Percentiles rank a stretch among this genome's conserved stretches.
phyloP scores from a whole-genome alignment of 2,797 vertebrate genomes.

The Trachops cirrhosus region DNA sequence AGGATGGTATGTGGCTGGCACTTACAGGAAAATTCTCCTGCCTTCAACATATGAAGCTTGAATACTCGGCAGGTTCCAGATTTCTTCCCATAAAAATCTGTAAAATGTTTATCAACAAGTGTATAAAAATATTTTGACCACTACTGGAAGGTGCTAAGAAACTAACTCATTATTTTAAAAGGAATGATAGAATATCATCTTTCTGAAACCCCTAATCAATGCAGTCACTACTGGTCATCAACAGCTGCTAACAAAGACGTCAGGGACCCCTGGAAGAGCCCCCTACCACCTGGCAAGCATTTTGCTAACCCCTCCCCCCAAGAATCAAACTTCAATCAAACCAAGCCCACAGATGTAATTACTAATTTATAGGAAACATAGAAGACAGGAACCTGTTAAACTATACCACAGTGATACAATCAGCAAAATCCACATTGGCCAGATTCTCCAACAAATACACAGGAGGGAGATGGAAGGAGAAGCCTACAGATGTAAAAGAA shows the following conservation, averaged over 20 bases:
- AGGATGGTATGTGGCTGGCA: background rate
- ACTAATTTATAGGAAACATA: background rate
- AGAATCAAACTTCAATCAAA: background rate
- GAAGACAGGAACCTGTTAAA: background rate
- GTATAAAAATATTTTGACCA: background rate
- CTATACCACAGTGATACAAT: background rate
- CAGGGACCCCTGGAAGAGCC: background rate
- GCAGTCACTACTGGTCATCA: background rate
- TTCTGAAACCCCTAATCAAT: background rate
- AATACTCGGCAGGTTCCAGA: background rate
- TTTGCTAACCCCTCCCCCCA: background rate
- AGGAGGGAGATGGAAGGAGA: background rate
- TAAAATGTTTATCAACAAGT: background rate
- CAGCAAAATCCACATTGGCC: background rate
- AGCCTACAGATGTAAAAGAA: background rate
- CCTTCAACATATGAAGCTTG: background rate
- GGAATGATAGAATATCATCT: background rate
- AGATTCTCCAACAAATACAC: background rate
- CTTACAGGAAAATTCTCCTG: background rate
- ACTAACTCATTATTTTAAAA: background rate
- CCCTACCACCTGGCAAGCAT: background rate
- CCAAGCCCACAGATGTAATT: background rate
- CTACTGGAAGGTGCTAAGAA: background rate
- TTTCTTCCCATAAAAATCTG: background rate
- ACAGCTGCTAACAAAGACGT: background rate